A percentile compares a stretch with the other conserved stretches of the same genome.
These are phyloP conservation scores for Samia ricini DNA, from an alignment of 1,140 invertebrate species.

Conservation along the genomic window DNA sequence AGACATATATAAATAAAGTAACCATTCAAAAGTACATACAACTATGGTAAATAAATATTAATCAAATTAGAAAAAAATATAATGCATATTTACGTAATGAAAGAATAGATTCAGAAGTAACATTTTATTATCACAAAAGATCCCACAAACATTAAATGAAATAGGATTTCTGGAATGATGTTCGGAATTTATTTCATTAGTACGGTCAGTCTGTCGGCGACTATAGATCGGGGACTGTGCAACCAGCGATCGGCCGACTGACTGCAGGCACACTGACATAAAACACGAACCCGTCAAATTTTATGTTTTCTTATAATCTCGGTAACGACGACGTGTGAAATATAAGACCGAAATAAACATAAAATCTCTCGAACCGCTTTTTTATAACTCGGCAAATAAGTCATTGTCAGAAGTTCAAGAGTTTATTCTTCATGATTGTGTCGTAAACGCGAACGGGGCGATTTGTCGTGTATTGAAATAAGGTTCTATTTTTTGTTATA, in stretches of 20 bases:
- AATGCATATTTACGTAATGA: too few relatives aligned
- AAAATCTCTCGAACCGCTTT: slow-evolving; percentile 44
- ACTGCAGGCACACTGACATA: slow-evolving; percentile 23
- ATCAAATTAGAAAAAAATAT: too few relatives aligned
- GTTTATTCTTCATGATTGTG: slow-evolving; percentile 43
- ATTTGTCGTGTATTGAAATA: slow-evolving; percentile 41
- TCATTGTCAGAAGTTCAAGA: slow-evolving; percentile 54
- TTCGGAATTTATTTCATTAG: neutral
- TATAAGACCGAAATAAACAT: slow-evolving; percentile 60
- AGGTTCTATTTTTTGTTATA: slow-evolving; percentile 28
- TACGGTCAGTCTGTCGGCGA: neutral
- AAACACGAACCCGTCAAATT: slow-evolving; percentile 39
- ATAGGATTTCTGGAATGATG: neutral
- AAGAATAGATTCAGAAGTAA: neutral
- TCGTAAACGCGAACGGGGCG: slow-evolving; percentile 33
- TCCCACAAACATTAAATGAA: neutral
- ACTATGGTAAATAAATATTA: too few relatives aligned
- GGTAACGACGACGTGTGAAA: slow-evolving; percentile 57
- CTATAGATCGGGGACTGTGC: neutral
- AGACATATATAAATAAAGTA: too few relatives aligned
- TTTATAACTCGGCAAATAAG: slow-evolving; percentile 68
- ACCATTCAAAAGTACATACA: too few relatives aligned
- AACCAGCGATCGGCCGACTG: neutral
- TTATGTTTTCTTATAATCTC: slow-evolving; percentile 54
- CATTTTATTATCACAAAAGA: neutral